Conservation (phyloP, 1,140 invertebrate genomes). For the Drosophila miranda region DNA sequence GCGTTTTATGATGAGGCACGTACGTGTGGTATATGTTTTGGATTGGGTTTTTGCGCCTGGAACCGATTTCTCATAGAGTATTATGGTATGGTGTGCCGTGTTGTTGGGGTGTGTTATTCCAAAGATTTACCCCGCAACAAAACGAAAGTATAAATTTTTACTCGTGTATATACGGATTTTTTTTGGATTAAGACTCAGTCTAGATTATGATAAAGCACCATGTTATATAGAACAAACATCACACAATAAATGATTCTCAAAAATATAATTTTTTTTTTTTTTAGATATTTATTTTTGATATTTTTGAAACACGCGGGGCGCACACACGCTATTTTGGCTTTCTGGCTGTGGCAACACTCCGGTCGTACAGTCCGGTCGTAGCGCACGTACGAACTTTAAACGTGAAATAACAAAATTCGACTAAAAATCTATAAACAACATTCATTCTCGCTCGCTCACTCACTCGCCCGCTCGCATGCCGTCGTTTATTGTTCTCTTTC, state of each 20-base stretch:
- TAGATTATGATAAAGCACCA: conserved; percentile 29
- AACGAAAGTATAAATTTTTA: no score
- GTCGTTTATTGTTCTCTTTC: conserved; percentile 6
- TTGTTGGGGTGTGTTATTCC: not conserved
- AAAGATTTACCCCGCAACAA: conserved; percentile 1
- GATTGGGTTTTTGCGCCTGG: conserved; percentile 7
- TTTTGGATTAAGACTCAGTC: conserved; percentile 32
- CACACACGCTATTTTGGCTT: conserved; percentile 41
- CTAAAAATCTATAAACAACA: conserved; percentile 82
- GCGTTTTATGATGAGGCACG: conserved; percentile 72
- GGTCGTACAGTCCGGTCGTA: conserved; percentile 66
- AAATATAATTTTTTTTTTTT: conserved; percentile 12
- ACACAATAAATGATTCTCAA: conserved; percentile 31
- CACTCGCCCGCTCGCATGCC: conserved; percentile 28
- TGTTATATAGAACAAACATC: conserved; percentile 14
- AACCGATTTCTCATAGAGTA: not conserved
- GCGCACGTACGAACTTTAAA: conserved; percentile 77
- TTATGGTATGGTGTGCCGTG: no score
- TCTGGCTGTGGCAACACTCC: conserved; percentile 44
- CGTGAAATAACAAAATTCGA: conserved; percentile 81
- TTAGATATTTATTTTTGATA: not conserved
- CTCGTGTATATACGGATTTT: not conserved
- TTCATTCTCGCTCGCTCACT: conserved; percentile 41
- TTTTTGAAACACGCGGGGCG: conserved; percentile 24
- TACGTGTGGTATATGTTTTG: conserved; percentile 44